Conservation (phyloP, 2,797 vertebrate species). For the Scleropages formosus region DNA sequence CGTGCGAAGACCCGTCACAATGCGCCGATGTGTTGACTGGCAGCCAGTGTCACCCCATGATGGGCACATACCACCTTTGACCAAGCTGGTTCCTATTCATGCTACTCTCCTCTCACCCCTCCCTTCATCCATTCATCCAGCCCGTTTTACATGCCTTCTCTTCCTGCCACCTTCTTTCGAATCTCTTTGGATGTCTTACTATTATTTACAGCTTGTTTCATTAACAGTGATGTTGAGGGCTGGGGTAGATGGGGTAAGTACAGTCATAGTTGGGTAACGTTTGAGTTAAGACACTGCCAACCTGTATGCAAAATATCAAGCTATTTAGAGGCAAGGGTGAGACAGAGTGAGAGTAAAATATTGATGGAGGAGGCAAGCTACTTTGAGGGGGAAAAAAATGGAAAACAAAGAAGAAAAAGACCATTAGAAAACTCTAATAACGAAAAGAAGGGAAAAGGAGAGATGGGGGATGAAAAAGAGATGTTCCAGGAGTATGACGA, state of each 20-base stretch:
- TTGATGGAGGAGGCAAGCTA: constrained; percentile 30
- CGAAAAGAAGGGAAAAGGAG: constrained; percentile 35
- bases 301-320: background rate
- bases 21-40: constrained; percentile 16
- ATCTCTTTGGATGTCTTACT: constrained; percentile 14
- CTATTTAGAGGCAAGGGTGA: constrained; percentile 20
- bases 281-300: background rate
- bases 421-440: constrained; percentile 6
- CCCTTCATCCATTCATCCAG: constrained; percentile 43
- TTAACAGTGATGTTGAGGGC: constrained; percentile 12
- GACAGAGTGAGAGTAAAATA: constrained; percentile 32
- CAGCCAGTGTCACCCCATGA: no score
- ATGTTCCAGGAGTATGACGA: constrained; percentile 15
- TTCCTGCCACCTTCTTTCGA: background rate
- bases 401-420: background rate
- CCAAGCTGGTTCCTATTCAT: background rate
- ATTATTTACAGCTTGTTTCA: constrained; percentile 27
- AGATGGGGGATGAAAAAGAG: constrained; percentile 13
- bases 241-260: background rate
- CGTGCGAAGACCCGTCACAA: background rate
- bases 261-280: background rate
- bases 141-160: background rate
- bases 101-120: background rate
- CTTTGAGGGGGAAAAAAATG: background rate
- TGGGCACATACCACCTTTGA: no score